Base-by-base conservation (phyloP, 30 jellyfish, hydroid and myxozoan genomes). In the Aurelia aurita complex sp. Pacific region DNA sequence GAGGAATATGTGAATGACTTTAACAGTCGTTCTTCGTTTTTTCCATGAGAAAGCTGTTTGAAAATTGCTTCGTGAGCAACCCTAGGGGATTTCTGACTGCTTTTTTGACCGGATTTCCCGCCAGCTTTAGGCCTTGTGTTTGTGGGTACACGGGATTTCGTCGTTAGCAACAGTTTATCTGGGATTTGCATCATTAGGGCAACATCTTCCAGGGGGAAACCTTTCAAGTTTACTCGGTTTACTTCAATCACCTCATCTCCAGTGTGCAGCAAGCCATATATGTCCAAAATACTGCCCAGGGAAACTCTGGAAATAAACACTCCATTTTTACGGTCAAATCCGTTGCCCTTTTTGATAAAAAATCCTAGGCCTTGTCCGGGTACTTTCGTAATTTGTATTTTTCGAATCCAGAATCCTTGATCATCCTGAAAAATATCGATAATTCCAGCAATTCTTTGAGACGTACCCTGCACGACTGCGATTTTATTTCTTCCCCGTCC, bases 341-440 rank as follows among this genome's bases (percentile, higher is more conserved):
- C 99, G 52, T 89, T 86, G 32, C 99, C 99, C 63, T 73, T 84
- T 42, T 97, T 97, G 61, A 94, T 88, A 63, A 85, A 94, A 70
- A 94, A 89, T 38, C 97, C 97, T 12, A 88, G 91, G 67, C 95
- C 88, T 64, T 94, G 98, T 6, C 98, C 98, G n/a, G 89, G 95
- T 50, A 92, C 84, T 73, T 88, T 87, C 71, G 88, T 86, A 29
- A 92, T 92, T 62, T 92, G 93, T 16, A 92, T 88, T 64, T 92
- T 92, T 36, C 97, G 90, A 38, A 91, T 85, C 77, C 91, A 92
- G 54, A 35, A 75, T 29, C 97, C 97, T 32, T 91, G 79, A 18
- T 85, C 82, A 50, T 91, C 96, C 64, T 85, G 81, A 62, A 79
- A 91, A 46, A 85, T 77, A 17, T 91, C 97, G 69, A 74, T 72